phyloP scores from a whole-genome alignment of 2,888 invertebrate genomes.

The Drosophila anceps region DNA sequence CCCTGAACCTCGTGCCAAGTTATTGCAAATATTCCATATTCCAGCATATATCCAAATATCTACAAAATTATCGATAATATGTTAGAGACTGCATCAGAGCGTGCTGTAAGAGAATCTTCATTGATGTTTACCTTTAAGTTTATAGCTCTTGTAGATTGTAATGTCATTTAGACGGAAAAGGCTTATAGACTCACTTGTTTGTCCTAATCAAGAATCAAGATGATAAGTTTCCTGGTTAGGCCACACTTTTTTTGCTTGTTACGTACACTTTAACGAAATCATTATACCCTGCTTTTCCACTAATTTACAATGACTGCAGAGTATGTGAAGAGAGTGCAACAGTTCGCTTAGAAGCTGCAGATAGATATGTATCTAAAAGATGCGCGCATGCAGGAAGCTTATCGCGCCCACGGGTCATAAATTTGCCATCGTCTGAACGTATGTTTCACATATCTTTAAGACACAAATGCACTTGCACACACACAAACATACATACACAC shows the following conservation, averaged over 20 bases:
- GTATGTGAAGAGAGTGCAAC: background rate
- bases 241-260: background rate
- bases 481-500: background rate
- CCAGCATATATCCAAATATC: too few relatives aligned
- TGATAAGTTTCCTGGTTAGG: too few relatives aligned
- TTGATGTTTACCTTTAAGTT: too few relatives aligned
- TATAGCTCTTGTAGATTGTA: too few relatives aligned
- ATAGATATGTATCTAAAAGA: constrained; percentile 18
- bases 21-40: background rate
- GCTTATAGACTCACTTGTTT: too few relatives aligned
- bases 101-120: too few relatives aligned
- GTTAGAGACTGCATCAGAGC: too few relatives aligned
- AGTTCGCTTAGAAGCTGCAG: constrained; percentile 17
- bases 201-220: too few relatives aligned
- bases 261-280: background rate
- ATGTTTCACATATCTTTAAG: constrained; percentile 72
- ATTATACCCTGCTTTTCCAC: background rate
- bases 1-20: background rate
- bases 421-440: constrained; percentile 68
- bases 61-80: background rate
- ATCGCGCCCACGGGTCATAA: constrained; percentile 71
- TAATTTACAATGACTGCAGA: background rate
- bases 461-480: constrained; percentile 62
- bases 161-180: too few relatives aligned
- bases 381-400: constrained; percentile 62